Percentiles rank a stretch among this genome's conserved stretches.
Evolutionary conservation across 2,888 invertebrate species (phyloP).

Genomic region (Morinoia aosen): DNA sequence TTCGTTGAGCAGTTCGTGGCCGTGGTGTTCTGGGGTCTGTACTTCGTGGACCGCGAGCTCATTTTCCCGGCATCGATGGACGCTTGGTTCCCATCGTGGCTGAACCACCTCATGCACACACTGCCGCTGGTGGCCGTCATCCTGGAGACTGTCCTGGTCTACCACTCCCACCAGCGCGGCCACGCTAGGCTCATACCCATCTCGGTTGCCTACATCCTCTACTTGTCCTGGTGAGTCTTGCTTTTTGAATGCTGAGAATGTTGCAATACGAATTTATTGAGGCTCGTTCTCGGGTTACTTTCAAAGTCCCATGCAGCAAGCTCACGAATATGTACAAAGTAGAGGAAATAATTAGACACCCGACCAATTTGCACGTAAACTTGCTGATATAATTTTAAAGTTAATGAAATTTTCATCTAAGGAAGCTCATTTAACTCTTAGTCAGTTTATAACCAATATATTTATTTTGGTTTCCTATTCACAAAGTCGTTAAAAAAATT

Average conservation of each 20-base stretch:
- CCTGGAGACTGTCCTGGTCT: slow-evolving; percentile 50
- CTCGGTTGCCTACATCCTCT: slow-evolving; percentile 55
- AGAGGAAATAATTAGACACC: too few relatives aligned
- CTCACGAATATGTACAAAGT: too few relatives aligned
- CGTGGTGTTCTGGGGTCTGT: slow-evolving; percentile 90
- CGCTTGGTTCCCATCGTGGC: slow-evolving; percentile 88
- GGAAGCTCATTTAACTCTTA: too few relatives aligned
- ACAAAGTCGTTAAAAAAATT: too few relatives aligned
- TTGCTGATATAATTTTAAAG: too few relatives aligned
- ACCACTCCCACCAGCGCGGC: slow-evolving; percentile 54
- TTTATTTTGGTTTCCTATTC: too few relatives aligned
- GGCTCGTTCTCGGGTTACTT: too few relatives aligned
- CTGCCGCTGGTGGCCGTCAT: slow-evolving; percentile 57
- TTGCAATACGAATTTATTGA: too few relatives aligned
- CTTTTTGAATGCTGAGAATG: not conserved
- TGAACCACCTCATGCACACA: slow-evolving; percentile 94
- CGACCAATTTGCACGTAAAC: too few relatives aligned
- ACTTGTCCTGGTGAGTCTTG: slow-evolving; percentile 57
- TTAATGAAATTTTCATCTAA: too few relatives aligned
- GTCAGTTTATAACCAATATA: too few relatives aligned
- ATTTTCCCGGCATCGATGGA: slow-evolving; percentile 71
- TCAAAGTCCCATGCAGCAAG: too few relatives aligned
- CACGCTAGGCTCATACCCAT: slow-evolving; percentile 54
- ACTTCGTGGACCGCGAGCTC: slow-evolving; percentile 77
- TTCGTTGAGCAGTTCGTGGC: slow-evolving; percentile 79